These are phyloP conservation scores for Chondrilla cf. caribensis DNA, from an alignment of 37 sponge, comb jelly and placozoan species.

Conservation along the genomic window DNA sequence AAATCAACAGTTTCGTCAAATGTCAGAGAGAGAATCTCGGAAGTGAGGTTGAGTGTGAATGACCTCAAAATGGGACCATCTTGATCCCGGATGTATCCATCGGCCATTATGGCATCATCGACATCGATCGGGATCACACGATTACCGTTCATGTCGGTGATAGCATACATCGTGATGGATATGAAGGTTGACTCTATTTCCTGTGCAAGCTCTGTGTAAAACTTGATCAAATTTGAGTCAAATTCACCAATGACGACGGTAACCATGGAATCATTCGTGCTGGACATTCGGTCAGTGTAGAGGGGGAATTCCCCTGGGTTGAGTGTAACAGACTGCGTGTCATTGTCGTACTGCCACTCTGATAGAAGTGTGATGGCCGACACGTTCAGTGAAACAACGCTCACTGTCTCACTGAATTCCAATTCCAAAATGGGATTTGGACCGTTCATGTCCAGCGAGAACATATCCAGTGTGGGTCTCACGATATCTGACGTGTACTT, in stretches of 20 bases:
- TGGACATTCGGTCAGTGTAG: slow-evolving; percentile 26
- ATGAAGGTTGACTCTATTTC: slow-evolving; percentile 46
- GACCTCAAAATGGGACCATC: slow-evolving; percentile 54
- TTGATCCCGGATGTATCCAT: slow-evolving; percentile 39
- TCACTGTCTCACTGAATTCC: slow-evolving; percentile 77
- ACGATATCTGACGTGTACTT: slow-evolving; percentile 45
- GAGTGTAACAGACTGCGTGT: slow-evolving; percentile 48
- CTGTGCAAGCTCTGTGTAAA: slow-evolving; percentile 51
- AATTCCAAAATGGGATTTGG: slow-evolving; percentile 49
- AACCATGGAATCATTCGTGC: slow-evolving; percentile 46
- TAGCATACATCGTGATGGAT: slow-evolving; percentile 25
- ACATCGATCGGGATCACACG: slow-evolving; percentile 29
- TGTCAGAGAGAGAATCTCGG: slow-evolving; percentile 53
- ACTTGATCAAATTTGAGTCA: slow-evolving; percentile 81
- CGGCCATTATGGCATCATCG: slow-evolving; percentile 48
- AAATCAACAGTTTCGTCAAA: slow-evolving; percentile 92
- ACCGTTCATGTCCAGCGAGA: slow-evolving; percentile 57
- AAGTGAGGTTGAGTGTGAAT: slow-evolving; percentile 77
- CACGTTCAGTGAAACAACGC: slow-evolving; percentile 66
- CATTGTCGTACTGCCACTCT: neutral
- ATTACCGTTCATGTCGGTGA: slow-evolving; percentile 79
- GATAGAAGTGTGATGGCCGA: slow-evolving; percentile 67
- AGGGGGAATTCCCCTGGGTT: slow-evolving; percentile 40
- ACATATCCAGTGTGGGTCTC: slow-evolving; percentile 43
- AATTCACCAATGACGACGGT: slow-evolving; percentile 69